Percentiles rank a stretch among this genome's conserved stretches.
Evolutionary conservation across 2,113 vertebrate genomes (phyloP).

Genomic region (rabbit (Oryctolagus cuniculus)): mOryCun1.1 NC_091436.1:118983001-118983500

Average conservation of each 20-base stretch:
- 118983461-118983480: background rate
- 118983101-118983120: background rate
- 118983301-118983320: background rate
- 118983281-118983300: background rate
- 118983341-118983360: background rate
- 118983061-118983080: background rate
- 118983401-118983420: background rate
- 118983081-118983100: background rate
- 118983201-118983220: background rate
- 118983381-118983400: background rate
- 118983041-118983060: background rate
- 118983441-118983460: background rate
- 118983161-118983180: background rate
- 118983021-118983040: background rate
- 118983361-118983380: background rate
- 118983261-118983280: background rate
- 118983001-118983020: background rate
- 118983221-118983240: background rate
- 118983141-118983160: background rate
- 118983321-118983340: background rate
- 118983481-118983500: accelerated
- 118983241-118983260: background rate
- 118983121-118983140: background rate
- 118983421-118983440: background rate
- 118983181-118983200: background rate